A percentile compares a stretch with the other conserved stretches of the same genome.
Conservation (phyloP, 2,797 vertebrate species). For the Eulemur rubriventer region DNA sequence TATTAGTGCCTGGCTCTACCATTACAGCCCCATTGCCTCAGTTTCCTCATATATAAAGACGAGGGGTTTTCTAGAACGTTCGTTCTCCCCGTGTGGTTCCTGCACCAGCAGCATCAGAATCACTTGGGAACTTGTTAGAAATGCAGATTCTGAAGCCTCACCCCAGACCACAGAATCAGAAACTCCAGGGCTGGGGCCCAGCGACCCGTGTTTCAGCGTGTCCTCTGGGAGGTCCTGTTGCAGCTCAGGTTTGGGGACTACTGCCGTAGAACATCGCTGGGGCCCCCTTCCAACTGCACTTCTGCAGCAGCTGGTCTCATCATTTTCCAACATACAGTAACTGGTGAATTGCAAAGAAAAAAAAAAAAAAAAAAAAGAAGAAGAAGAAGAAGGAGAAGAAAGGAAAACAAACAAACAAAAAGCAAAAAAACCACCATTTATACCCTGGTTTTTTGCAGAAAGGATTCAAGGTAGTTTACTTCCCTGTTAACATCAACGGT, state of each 20-base stretch:
- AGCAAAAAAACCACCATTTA: not conserved
- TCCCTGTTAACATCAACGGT: not conserved
- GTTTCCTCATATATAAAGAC: not conserved
- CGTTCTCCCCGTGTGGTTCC: not conserved
- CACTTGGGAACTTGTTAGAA: not conserved
- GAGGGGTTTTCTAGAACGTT: not conserved
- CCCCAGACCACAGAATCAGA: not conserved
- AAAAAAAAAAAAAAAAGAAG: not conserved
- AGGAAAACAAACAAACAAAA: not conserved
- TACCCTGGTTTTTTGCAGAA: not conserved
- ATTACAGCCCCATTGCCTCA: not conserved
- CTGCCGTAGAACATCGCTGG: no score
- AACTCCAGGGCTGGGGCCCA: accelerated
- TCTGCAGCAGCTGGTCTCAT: not conserved
- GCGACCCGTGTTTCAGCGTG: not conserved
- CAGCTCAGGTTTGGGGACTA: not conserved
- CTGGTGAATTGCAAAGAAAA: constrained; percentile 32
- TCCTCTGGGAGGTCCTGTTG: not conserved
- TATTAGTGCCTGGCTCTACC: not conserved
- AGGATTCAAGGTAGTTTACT: not conserved
- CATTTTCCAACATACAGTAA: not conserved
- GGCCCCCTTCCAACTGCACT: not conserved
- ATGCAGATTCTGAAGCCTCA: not conserved
- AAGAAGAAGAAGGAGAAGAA: not conserved
- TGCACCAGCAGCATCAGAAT: no score